Evolutionary conservation across 2,797 vertebrate genomes (phyloP), one percentile per base, ranked within the genome.

Genomic region (Aeoliscus strigatus): DNA sequence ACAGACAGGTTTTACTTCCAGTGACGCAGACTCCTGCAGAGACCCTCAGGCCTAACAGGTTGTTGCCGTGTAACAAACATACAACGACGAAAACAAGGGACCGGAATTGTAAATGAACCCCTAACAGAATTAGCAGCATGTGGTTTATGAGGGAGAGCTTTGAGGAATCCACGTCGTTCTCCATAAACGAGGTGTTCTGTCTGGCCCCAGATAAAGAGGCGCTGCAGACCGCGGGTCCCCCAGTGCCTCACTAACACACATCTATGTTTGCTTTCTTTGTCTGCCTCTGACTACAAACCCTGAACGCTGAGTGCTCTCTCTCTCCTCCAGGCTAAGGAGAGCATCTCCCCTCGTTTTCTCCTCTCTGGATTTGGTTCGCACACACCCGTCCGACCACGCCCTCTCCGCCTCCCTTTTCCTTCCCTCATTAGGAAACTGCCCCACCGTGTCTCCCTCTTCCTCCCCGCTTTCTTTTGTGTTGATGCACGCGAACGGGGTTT

Each of bases 191-290:
- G 46, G 51, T 67, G 50, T 47, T 38, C 35, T 62, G 65, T 64
- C 67, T 75, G 66, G 60, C 67, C 47, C 25, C 44, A 24, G 46
- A 25, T 67, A 63, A 65, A 70, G 52, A 68, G 54, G 55, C 66
- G 49, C 25, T 46, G 33, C 36, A 53, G 59, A 59, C 51, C 41
- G 39, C 3, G 14, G 51, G 15, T 71, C 61, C 70, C 70, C 24
- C 47, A 49, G 70, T 4, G 36, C 53, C 65, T 77, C 73, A 66
- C 74, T 78, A 78, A 65, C 59, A 69, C 63, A 73, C 65, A 83
- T 81, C 80, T 71, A 81, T 73, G 61, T 66, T 56, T 40, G 26
- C 48, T 51, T 48, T 61, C 70, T 77, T 73, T 81, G 73, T 76
- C 77, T 80, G 50, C 29, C 65, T 75, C 68, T 74, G 55, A 55